phyloP scores from a whole-genome alignment of 2,113 vertebrate genomes.

The Podilymbus podiceps region DNA sequence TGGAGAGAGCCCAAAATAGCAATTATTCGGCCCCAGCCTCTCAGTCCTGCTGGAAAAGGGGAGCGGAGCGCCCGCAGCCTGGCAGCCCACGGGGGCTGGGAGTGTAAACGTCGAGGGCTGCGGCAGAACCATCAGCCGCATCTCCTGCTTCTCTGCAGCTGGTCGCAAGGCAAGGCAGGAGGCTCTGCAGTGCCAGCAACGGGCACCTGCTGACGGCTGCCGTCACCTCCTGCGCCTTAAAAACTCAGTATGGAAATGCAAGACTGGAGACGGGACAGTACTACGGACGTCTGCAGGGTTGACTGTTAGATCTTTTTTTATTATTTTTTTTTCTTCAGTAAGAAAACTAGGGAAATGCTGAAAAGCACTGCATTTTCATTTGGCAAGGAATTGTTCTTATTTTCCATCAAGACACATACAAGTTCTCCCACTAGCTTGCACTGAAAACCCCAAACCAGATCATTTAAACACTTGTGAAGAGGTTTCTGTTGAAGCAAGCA shows the following conservation, averaged over 20 bases:
- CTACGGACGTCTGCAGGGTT: rapidly evolving
- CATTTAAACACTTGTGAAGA: neutral
- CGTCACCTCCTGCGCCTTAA: neutral
- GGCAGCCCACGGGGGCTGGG: neutral
- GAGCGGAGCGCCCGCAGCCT: neutral
- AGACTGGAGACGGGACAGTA: neutral
- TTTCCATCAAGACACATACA: neutral
- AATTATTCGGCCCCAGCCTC: neutral
- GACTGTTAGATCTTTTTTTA: too few relatives aligned
- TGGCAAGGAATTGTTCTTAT: neutral
- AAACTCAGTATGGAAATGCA: neutral
- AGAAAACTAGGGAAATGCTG: neutral
- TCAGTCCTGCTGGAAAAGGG: neutral
- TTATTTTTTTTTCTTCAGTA: neutral
- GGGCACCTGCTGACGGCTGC: neutral
- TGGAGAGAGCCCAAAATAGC: neutral
- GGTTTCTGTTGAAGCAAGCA: neutral
- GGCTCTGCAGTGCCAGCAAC: neutral
- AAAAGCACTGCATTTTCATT: neutral
- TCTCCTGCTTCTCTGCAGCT: neutral
- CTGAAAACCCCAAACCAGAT: neutral
- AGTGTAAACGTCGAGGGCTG: neutral
- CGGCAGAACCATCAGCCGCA: too few relatives aligned
- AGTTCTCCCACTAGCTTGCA: neutral
- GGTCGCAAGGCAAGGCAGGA: neutral